Conservation (phyloP, 2,797 vertebrate species). For the Syngnathus acus region DNA sequence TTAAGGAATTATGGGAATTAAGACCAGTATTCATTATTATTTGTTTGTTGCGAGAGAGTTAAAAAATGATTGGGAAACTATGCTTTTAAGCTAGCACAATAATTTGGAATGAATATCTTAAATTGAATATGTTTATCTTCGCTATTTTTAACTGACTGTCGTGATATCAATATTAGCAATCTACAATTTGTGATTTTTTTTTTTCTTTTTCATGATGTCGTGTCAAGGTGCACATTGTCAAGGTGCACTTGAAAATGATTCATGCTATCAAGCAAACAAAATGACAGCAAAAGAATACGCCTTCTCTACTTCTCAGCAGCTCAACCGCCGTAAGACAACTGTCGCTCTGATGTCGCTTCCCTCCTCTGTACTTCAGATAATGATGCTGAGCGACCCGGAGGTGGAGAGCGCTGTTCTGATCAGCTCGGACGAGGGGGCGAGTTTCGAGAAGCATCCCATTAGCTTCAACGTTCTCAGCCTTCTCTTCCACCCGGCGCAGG, state of each 20-base stretch:
- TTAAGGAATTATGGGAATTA: too few relatives aligned
- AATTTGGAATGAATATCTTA: too few relatives aligned
- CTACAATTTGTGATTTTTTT: background rate
- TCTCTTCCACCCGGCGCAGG: constrained; percentile 88
- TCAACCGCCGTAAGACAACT: constrained; percentile 33
- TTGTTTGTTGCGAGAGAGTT: background rate
- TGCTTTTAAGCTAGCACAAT: too few relatives aligned
- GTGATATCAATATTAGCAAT: too few relatives aligned
- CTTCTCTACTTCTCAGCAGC: background rate
- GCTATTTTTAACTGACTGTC: too few relatives aligned
- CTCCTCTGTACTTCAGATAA: constrained; percentile 75
- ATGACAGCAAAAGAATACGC: background rate
- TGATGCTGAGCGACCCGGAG: constrained; percentile 94
- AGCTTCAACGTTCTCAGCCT: constrained; percentile 92
- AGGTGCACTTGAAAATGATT: background rate
- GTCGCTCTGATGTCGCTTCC: constrained; percentile 25
- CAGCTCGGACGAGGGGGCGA: constrained; percentile 92
- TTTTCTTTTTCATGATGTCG: too few relatives aligned
- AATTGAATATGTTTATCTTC: too few relatives aligned
- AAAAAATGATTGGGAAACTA: background rate
- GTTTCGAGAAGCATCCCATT: constrained; percentile 89
- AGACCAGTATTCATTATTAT: too few relatives aligned
- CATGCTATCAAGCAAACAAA: background rate
- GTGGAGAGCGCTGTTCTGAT: constrained; percentile 90
- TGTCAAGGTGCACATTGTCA: too few relatives aligned